Evolutionary conservation across 2,888 invertebrate genomes (phyloP).

Genomic region (Oscheius sp.): DNA sequence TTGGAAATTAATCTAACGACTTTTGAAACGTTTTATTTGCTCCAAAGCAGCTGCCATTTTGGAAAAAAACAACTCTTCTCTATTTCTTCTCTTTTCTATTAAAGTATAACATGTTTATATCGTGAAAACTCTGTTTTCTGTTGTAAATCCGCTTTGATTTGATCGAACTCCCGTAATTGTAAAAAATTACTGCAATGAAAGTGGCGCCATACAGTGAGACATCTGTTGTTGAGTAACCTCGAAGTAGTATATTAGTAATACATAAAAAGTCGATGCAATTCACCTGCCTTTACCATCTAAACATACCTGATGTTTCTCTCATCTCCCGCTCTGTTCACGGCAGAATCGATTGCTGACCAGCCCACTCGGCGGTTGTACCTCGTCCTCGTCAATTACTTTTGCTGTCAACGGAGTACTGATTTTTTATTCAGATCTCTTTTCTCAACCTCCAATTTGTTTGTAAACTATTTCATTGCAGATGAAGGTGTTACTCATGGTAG

Average conservation of each 20-base stretch:
- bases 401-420: not conserved
- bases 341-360: constrained; percentile 24
- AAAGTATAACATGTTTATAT: no score
- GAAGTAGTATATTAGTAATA: not conserved
- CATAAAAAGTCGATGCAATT: not conserved
- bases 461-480: not conserved
- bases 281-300: constrained; percentile 4
- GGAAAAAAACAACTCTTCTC: no score
- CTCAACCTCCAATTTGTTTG: no score
- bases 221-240: no score
- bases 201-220: no score
- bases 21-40: no score
- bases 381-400: constrained; percentile 13
- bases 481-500: no score
- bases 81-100: no score
- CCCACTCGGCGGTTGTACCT: constrained; percentile 11
- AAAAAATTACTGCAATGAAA: not conserved
- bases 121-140: no score
- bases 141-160: no score
- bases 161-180: not conserved
- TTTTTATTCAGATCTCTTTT: not conserved
- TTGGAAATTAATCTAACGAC: no score
- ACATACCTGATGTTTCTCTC: not conserved
- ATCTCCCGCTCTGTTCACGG: not conserved
- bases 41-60: no score